Evolutionary conservation across 2,888 invertebrate species (phyloP), one percentile per base, ranked within the genome.

Genomic region (Eristalinus sepulchralis): DNA sequence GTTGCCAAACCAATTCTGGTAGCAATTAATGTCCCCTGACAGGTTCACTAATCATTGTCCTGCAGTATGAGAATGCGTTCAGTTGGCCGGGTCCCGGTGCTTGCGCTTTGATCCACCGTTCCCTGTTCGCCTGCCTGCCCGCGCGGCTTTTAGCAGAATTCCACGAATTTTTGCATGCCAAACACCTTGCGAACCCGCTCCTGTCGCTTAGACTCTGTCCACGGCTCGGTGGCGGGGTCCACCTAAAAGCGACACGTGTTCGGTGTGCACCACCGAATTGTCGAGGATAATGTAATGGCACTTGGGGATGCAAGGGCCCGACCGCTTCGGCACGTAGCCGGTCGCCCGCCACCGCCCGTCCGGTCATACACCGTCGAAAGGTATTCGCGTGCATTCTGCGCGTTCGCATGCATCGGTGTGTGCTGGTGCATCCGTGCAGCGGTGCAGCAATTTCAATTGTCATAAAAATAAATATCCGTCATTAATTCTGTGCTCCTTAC

Each of bases 401-500:
- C 13, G 13, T 53, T 13, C 53, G 17, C 17, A 34, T 34, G 10
- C 47, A 47, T 22, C 57, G 57, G 11, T 63, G 62, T 33, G 33
- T 63, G 27, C 27, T 27, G 34, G 68, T 77, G 68, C 71, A 60
- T 64, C 66, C 68, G 66, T 75, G 80, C 76, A 75, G 47, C 68
- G 59, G 73, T 75, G 62, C 84, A 81, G 63, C 73, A 85, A 77
- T 85, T 85, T 82, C 81, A 77, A 70, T 73, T 85, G 77, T 85
- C 85, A 85, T 85, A 85, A 82, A 85, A 85, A 73, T 85, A 85
- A 85, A 77, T 85, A 47, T 77, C 77, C 72, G 77, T 78, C 82
- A 82, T 85, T 82, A 85, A 82, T 77, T 70, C 66, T 64, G 77
- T 73, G 68, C 85, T 73, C 60, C 68, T 85, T 77, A 68, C 27